phyloP scores from a whole-genome alignment of 2,113 vertebrate species.

The Micromys minutus region DNA sequence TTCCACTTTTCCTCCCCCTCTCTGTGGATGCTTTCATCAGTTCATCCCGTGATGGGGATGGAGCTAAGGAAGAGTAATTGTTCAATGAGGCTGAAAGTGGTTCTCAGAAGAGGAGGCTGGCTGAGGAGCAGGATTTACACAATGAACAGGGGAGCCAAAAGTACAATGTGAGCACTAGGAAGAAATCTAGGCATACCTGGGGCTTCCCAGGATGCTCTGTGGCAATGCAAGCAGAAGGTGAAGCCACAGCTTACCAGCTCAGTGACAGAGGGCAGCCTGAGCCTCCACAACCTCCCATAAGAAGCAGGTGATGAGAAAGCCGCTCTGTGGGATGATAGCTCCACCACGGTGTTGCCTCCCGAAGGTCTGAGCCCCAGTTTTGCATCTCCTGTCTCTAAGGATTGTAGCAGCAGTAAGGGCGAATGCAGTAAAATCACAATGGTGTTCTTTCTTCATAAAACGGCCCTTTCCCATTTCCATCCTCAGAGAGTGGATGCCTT shows the following conservation, averaged over 20 bases:
- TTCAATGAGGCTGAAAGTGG: background rate
- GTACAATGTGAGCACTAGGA: background rate
- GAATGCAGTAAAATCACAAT: background rate
- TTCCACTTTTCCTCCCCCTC: background rate
- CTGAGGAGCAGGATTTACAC: background rate
- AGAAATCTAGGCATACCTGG: background rate
- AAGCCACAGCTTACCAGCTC: background rate
- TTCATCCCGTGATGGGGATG: background rate
- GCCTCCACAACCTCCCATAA: background rate
- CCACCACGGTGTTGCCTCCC: accelerated
- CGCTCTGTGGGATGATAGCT: accelerated
- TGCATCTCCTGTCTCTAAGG: too few relatives aligned
- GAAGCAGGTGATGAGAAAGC: background rate
- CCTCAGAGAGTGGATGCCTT: background rate
- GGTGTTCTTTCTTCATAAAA: background rate
- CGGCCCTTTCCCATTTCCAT: background rate
- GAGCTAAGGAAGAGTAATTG: background rate
- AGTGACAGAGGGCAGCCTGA: background rate
- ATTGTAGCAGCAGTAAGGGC: background rate
- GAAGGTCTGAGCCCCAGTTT: background rate
- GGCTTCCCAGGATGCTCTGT: background rate
- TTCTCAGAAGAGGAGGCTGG: background rate
- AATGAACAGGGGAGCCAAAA: background rate
- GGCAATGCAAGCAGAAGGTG: background rate
- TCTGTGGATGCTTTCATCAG: background rate